phyloP scores from a whole-genome alignment of 2,797 vertebrate genomes.

The Enoplosus armatus region DNA sequence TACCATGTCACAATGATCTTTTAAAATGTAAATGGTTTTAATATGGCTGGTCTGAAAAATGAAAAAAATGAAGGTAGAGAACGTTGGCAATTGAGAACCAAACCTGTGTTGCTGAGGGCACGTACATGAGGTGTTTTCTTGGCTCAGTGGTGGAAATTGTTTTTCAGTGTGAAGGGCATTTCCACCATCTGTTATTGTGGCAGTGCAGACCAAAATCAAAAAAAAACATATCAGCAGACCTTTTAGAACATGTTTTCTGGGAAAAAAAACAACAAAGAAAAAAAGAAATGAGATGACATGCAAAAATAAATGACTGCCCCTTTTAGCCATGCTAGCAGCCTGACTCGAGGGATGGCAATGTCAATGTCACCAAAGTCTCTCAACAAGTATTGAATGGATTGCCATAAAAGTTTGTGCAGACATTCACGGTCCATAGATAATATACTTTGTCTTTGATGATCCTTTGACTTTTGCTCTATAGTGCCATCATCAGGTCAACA shows the following conservation, averaged over 20 bases:
- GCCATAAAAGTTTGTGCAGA: neutral
- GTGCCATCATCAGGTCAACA: neutral
- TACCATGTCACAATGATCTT: constrained; percentile 36
- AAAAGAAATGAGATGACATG: neutral
- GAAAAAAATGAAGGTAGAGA: neutral
- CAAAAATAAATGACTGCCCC: neutral
- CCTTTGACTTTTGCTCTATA: neutral
- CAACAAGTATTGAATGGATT: neutral
- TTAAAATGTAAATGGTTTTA: constrained; percentile 56
- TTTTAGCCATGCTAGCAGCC: neutral
- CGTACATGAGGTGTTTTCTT: constrained; percentile 5
- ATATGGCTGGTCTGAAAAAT: neutral
- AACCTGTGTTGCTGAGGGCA: constrained; percentile 15
- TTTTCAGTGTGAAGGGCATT: constrained; percentile 45
- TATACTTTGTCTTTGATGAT: neutral
- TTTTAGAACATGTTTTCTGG: neutral
- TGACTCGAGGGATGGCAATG: neutral
- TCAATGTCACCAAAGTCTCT: neutral
- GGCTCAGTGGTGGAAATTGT: constrained; percentile 33
- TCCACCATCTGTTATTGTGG: constrained; percentile 37
- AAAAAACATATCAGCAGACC: constrained; percentile 9
- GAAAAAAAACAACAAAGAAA: neutral
- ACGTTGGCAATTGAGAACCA: constrained; percentile 5
- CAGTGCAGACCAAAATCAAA: constrained; percentile 24
- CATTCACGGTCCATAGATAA: neutral